A percentile compares a stretch with the other conserved stretches of the same genome.
Evolutionary conservation across 2,888 invertebrate species (phyloP).

Genomic region (Synanthedon tipuliformis): DNA sequence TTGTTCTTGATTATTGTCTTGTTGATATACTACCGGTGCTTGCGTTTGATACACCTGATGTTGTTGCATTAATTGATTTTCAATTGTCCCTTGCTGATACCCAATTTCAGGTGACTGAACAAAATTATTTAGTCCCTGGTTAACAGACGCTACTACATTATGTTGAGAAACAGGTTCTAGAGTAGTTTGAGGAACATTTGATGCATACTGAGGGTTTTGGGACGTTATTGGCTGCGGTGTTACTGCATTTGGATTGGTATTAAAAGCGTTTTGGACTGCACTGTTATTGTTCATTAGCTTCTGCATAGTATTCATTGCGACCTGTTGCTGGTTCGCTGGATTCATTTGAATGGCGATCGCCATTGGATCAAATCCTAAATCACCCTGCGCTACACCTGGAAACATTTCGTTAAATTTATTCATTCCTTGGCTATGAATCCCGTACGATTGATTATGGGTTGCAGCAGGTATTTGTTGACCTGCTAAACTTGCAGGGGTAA

Average conservation of each 20-base stretch:
- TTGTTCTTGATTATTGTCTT: slow-evolving; percentile 11
- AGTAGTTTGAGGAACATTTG: slow-evolving; percentile 1
- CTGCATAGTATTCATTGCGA: slow-evolving; percentile 38
- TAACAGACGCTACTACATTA: background rate
- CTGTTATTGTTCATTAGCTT: slow-evolving; percentile 26
- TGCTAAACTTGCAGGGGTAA: slow-evolving; percentile 9
- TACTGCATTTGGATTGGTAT: background rate
- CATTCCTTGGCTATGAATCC: slow-evolving; percentile 38
- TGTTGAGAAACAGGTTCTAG: background rate
- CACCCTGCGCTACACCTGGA: slow-evolving; percentile 45
- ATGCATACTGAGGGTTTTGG: background rate
- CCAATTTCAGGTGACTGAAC: background rate
- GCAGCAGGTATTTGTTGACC: slow-evolving; percentile 11
- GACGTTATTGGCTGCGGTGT: slow-evolving; percentile 3
- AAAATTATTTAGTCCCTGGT: no score
- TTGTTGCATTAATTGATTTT: slow-evolving; percentile 9
- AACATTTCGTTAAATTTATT: slow-evolving; percentile 56
- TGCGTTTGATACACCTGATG: slow-evolving; percentile 22
- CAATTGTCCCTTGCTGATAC: background rate
- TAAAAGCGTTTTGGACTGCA: slow-evolving; percentile 2
- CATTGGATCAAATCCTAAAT: slow-evolving; percentile 59
- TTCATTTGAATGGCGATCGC: slow-evolving; percentile 61
- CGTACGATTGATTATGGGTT: slow-evolving; percentile 16
- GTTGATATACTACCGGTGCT: slow-evolving; percentile 12
- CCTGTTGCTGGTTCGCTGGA: slow-evolving; percentile 45